These are phyloP conservation scores for Crocidura indochinensis DNA, from an alignment of 2,797 vertebrate genomes.

Conservation along the genomic window DNA sequence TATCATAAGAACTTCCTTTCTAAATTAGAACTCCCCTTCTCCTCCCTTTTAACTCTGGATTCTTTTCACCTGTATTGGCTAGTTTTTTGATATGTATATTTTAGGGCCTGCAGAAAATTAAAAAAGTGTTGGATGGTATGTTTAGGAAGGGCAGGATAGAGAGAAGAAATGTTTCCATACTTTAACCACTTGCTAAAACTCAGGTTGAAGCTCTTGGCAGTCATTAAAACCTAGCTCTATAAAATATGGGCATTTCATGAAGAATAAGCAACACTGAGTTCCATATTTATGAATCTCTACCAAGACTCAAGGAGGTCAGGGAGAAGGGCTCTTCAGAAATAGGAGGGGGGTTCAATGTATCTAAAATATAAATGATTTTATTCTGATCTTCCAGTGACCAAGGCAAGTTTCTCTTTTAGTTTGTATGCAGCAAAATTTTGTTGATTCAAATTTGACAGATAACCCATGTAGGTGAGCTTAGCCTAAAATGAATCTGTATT, in stretches of 20 bases:
- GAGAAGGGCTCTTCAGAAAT: background rate
- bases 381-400: slow-evolving; percentile 1
- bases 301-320: background rate
- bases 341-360: background rate
- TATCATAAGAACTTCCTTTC: too few relatives aligned
- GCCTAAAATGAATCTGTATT: slow-evolving; percentile 48
- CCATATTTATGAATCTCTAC: background rate
- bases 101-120: too few relatives aligned
- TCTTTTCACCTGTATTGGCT: too few relatives aligned
- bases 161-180: background rate
- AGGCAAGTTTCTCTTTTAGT: background rate
- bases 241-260: background rate
- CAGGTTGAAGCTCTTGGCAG: background rate
- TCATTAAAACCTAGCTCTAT: background rate
- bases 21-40: too few relatives aligned
- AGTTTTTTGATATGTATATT: too few relatives aligned
- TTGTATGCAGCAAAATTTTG: slow-evolving; percentile 49
- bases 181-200: background rate
- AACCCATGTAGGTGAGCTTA: slow-evolving; percentile 38
- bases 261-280: background rate
- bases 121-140: too few relatives aligned
- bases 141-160: background rate
- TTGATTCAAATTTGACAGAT: slow-evolving; percentile 68
- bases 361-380: background rate
- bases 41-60: too few relatives aligned